Percentiles rank a stretch among this genome's conserved stretches.
These are phyloP conservation scores for Spilosoma lubricipeda DNA, from an alignment of 2,888 invertebrate genomes.

Conservation along the genomic window DNA sequence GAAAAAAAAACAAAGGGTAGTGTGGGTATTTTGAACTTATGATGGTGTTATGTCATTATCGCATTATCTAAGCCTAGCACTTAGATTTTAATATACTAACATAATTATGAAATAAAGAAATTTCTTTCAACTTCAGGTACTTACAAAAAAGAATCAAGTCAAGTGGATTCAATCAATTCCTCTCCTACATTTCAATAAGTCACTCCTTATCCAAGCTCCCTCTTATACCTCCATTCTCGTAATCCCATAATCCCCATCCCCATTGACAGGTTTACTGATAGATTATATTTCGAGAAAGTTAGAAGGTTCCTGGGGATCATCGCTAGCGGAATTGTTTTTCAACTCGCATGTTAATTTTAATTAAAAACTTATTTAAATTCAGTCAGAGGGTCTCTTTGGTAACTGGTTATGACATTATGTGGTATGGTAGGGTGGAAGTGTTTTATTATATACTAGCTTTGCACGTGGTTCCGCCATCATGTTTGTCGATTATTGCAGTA, in stretches of 20 bases:
- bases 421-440: not conserved
- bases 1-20: too few species aligned
- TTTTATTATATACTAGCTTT: too few species aligned
- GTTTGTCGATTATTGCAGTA: too few species aligned
- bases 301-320: conserved; percentile 22
- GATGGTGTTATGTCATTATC: too few species aligned
- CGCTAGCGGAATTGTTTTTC: conserved; percentile 26
- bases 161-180: conserved; percentile 22
- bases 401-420: not conserved
- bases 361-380: conserved; percentile 13
- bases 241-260: conserved; percentile 35
- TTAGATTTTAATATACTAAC: not conserved
- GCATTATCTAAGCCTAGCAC: too few species aligned
- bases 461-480: too few species aligned
- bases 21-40: too few species aligned
- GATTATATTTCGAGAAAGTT: conserved; percentile 40
- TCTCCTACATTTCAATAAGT: conserved; percentile 32
- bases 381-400: not conserved
- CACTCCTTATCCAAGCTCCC: not conserved
- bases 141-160: not conserved
- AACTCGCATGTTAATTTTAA: conserved; percentile 26
- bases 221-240: conserved; percentile 20
- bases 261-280: conserved; percentile 49
- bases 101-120: not conserved
- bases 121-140: not conserved